phyloP scores from a whole-genome alignment of 2,113 vertebrate species.

The Ictalurus furcatus region DNA sequence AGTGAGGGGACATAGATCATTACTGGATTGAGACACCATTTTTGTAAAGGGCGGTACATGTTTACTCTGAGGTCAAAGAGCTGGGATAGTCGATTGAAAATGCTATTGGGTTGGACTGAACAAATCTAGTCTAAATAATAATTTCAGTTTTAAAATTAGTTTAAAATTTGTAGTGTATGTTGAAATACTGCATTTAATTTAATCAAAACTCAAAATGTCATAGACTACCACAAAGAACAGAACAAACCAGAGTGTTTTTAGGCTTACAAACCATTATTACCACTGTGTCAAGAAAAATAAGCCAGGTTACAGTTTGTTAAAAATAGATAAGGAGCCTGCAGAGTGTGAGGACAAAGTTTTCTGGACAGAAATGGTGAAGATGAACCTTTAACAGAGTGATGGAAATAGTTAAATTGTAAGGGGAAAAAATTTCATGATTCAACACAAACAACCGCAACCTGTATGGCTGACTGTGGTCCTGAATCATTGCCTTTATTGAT shows the following conservation, averaged over 20 bases:
- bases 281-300: neutral
- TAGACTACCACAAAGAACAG: neutral
- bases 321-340: neutral
- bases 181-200: neutral
- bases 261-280: neutral
- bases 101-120: conserved; percentile 12
- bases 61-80: conserved; percentile 42
- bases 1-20: conserved; percentile 47
- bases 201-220: neutral
- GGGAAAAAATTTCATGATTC: neutral
- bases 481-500: neutral
- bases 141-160: neutral
- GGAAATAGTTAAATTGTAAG: neutral
- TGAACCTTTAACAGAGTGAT: neutral
- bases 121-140: neutral
- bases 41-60: conserved; percentile 26
- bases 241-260: neutral
- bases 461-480: neutral
- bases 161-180: neutral
- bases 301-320: neutral
- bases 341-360: neutral
- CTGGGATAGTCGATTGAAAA: conserved; percentile 21
- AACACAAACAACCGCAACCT: neutral
- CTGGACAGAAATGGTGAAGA: neutral
- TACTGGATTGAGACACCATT: conserved; percentile 23